These are phyloP conservation scores for Sarotherodon lohbergeri DNA, from an alignment of 2,113 vertebrate species.

Conservation along the genomic window DNA sequence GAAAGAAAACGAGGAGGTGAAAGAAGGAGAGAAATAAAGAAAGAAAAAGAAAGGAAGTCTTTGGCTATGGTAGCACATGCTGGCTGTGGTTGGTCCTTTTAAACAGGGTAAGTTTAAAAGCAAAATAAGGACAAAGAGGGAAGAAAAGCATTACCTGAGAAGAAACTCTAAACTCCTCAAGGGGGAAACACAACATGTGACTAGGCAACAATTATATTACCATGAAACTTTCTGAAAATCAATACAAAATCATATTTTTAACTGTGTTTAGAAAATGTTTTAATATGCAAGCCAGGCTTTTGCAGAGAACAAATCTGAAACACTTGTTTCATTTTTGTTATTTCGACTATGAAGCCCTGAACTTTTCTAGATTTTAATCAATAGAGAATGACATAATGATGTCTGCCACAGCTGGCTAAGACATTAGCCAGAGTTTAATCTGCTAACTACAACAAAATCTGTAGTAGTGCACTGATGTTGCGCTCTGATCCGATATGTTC, in stretches of 20 bases:
- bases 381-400: rapidly evolving
- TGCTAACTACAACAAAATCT: background rate
- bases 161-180: background rate
- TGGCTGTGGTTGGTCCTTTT: background rate
- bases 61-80: background rate
- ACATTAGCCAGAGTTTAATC: background rate
- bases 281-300: background rate
- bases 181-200: background rate
- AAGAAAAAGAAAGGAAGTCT: background rate
- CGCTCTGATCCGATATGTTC: background rate
- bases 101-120: background rate
- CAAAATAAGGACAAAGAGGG: background rate
- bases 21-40: background rate
- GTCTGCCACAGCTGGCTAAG: background rate
- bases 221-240: background rate
- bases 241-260: background rate
- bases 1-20: background rate
- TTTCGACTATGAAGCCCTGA: background rate
- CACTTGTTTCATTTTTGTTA: background rate
- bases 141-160: background rate
- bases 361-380: background rate
- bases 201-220: background rate
- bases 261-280: background rate
- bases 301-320: background rate
- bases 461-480: background rate